These are phyloP conservation scores for Apodemia duryi DNA, from an alignment of 2,888 invertebrate species.

Conservation along the genomic window DNA sequence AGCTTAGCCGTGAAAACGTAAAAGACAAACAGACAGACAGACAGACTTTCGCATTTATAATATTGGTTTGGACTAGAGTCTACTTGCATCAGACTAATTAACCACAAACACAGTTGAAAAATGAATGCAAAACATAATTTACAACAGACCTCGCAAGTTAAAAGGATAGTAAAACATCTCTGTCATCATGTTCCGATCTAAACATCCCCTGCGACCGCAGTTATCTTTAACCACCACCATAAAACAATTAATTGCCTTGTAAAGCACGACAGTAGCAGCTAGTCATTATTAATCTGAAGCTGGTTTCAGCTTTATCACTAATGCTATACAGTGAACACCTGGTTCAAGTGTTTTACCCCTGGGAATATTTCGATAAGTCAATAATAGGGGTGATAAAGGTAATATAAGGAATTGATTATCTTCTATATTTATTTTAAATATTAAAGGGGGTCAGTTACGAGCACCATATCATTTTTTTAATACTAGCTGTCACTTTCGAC, in stretches of 20 bases:
- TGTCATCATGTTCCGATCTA: conserved; percentile 43
- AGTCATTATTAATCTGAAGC: conserved; percentile 40
- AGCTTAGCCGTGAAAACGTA: too few species aligned
- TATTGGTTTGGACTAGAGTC: too few species aligned
- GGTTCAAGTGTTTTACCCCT: conserved; percentile 30
- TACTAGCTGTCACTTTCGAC: too few species aligned
- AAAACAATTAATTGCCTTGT: conserved; percentile 68
- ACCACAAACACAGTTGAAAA: too few species aligned
- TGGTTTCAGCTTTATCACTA: conserved; percentile 43
- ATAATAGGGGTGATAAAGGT: conserved; percentile 6
- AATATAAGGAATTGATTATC: neutral
- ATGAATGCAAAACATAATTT: too few species aligned
- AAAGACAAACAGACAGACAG: too few species aligned
- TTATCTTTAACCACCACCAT: conserved; percentile 63
- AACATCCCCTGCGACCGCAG: conserved; percentile 57
- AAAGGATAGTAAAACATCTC: conserved; percentile 35
- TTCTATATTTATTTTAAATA: neutral
- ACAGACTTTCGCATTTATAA: too few species aligned
- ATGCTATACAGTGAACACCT: conserved; percentile 26
- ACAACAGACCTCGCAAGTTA: neutral
- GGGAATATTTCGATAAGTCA: conserved; percentile 5
- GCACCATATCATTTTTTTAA: too few species aligned
- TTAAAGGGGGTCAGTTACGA: neutral
- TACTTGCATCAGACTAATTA: too few species aligned
- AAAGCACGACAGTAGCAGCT: conserved; percentile 56